Conservation (phyloP, 2,113 vertebrate species). For the Nematolebias whitei region DNA sequence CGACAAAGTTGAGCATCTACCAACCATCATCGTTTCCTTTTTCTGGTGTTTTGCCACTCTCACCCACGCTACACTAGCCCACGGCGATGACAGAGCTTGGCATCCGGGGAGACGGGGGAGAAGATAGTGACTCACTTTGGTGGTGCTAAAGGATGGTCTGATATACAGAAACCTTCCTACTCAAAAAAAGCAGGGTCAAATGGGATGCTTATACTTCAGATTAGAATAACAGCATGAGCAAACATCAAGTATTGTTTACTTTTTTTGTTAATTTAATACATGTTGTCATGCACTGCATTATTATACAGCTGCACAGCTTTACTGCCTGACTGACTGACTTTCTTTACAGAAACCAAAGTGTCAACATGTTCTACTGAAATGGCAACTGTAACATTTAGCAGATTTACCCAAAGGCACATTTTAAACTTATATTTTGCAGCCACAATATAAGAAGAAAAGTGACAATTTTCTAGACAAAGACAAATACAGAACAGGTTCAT, state of each 20-base stretch:
- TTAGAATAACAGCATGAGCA: not conserved
- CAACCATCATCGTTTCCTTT: constrained; percentile 28
- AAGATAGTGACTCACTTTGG: constrained; percentile 66
- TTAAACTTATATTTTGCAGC: constrained; percentile 28
- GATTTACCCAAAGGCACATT: constrained; percentile 38
- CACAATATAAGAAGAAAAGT: constrained; percentile 29
- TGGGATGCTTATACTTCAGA: not conserved
- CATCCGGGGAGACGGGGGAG: constrained; percentile 36
- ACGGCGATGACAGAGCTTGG: constrained; percentile 47
- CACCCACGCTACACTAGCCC: constrained; percentile 58
- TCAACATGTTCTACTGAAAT: constrained; percentile 5
- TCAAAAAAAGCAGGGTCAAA: constrained; percentile 27
- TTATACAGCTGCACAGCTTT: constrained; percentile 6
- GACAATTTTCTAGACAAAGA: constrained; percentile 54
- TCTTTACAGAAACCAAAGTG: constrained; percentile 5
- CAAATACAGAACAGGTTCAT: constrained; percentile 52
- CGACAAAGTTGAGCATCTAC: constrained; percentile 20
- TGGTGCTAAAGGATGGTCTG: constrained; percentile 42
- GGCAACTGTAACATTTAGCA: constrained; percentile 67
- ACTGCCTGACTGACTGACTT: not conserved
- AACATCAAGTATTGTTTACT: too few relatives aligned
- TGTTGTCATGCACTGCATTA: not conserved
- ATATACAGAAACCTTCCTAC: constrained; percentile 56
- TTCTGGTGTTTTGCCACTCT: constrained; percentile 38
- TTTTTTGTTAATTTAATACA: not conserved